Base-by-base conservation (phyloP, 2,113 vertebrate genomes). In the Siphamia tubifer region DNA sequence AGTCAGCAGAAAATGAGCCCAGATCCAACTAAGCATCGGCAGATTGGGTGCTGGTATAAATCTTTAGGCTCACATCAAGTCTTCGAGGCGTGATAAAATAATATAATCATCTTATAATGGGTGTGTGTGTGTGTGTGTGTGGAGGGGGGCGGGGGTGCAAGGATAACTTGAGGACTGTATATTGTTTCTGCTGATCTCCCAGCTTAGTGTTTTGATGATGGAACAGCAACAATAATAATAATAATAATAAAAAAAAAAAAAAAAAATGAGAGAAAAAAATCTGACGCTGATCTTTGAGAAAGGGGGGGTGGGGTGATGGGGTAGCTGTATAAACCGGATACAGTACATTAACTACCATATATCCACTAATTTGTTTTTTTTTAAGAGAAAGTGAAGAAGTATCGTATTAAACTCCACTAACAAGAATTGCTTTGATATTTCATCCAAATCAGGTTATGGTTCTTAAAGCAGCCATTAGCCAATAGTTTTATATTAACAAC, bases 1-100 rank as follows among this genome's bases (percentile, higher is more conserved):
- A 67, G 82, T 92, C 90, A 91, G 89, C 90, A 90, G 78, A 89
- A 92, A 83, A 83, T 80, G 63, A 89, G 83, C 70, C 62, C 65
- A 67, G 54, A 74, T 75, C 71, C 61, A 64, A 44, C 64, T 57
- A 49, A 74, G 58, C 42, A 56, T 47, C 36, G 7, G 61, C 61
- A 77, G 79, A 85, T 81, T 74, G 75, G 83, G 65, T 7, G 44
- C 25, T 10, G 48, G 78, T 66, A 82, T 86, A 86, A 84, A 87
- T 90, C 87, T 87, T 57, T 56, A 68, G 70, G 55, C 52, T 76
- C 51, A 17, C 48, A 32, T 77, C 68, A 65, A 66, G 72, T 77
- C 82, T 83, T 31, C 55, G 61, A 64, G 63, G 58, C 68, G 43
- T 61, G 74, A 77, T 69, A 35, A 60, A 73, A 85, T 76, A 77